These are phyloP conservation scores for Cheilosia soror DNA, from an alignment of 2,888 invertebrate species.

Conservation along the genomic window DNA sequence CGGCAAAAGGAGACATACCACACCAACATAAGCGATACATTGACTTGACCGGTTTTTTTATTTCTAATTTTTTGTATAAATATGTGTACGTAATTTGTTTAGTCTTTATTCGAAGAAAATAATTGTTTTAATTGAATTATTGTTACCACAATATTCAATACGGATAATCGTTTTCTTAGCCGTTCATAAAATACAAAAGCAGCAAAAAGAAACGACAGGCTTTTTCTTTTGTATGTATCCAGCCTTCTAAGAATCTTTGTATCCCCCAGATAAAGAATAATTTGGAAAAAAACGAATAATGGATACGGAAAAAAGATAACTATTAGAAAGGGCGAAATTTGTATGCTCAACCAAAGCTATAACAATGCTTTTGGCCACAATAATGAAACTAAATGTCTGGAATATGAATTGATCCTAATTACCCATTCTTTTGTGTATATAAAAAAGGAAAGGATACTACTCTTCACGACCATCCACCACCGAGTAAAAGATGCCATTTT, in stretches of 20 bases:
- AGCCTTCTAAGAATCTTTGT: constrained; percentile 6
- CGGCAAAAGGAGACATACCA: no score
- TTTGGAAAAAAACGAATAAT: constrained; percentile 27
- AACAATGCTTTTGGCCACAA: constrained; percentile 49
- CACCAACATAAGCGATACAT: no score
- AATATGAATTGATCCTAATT: constrained; percentile 71
- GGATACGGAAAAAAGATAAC: constrained; percentile 7
- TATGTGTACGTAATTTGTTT: background rate
- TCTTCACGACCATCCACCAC: background rate
- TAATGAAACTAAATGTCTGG: constrained; percentile 61
- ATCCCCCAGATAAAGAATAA: constrained; percentile 16
- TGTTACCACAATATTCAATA: constrained; percentile 45
- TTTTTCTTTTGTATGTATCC: background rate
- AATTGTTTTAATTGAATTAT: constrained; percentile 44
- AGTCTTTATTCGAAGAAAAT: background rate
- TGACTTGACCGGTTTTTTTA: no score
- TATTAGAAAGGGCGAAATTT: constrained; percentile 19
- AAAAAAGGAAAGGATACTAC: constrained; percentile 42
- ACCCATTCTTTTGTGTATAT: constrained; percentile 55
- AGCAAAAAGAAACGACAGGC: no score
- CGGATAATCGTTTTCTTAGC: constrained; percentile 25
- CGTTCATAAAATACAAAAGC: background rate
- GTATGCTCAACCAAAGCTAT: constrained; percentile 29
- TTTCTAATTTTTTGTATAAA: no score
- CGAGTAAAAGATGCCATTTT: constrained; percentile 26